Evolutionary conservation across 1,140 invertebrate genomes (phyloP), one percentile per base, ranked within the genome.

Genomic region (Drosophila willistoni): DNA sequence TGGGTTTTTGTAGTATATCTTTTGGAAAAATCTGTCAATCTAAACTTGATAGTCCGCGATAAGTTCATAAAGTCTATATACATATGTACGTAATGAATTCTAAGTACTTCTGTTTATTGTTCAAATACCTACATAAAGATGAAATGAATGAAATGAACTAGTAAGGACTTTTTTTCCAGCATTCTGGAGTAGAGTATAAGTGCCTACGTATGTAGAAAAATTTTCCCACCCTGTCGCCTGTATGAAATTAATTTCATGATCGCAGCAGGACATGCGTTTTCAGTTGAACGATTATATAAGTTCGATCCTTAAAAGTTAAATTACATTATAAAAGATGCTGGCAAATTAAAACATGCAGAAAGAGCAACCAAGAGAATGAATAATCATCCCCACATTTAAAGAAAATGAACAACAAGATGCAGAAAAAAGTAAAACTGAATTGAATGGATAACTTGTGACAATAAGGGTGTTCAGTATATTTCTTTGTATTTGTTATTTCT

Each of bases 181-280:
- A 12, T 12, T 12, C 6, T 29, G 0, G 17, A 17, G 6, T 51
- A 7, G 14, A 47, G 44, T 19, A 12, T 51, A 51, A 51, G 44
- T 22, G 44, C 44, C 44, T 19, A 51, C 6, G 42, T 12, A 44
- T 51, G 14, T 17, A 47, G 13, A 19, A 63, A 64, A 56, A 64
- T 47, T 9, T 73, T 73, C 71, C 25, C 71, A 73, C 51, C 47
- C 59, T 64, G 39, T 42, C 59, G 39, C 2, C 41, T 47, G 68
- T 22, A 73, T 29, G 14, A 64, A 73, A 57, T 56, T 64, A 44
- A 57, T n/a, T 42, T 57, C 22, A 54, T 64, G 33, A 64, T 64
- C 68, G 56, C 71, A 73, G 71, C 71, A 73, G 59, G 71, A 17
- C 25, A 25, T 42, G 19, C 22, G 14, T 64, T 73, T 73, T 71